Evolutionary conservation across 2,113 vertebrate species (phyloP), one percentile per base, ranked within the genome.

Genomic region (Pelusios castaneus): DNA sequence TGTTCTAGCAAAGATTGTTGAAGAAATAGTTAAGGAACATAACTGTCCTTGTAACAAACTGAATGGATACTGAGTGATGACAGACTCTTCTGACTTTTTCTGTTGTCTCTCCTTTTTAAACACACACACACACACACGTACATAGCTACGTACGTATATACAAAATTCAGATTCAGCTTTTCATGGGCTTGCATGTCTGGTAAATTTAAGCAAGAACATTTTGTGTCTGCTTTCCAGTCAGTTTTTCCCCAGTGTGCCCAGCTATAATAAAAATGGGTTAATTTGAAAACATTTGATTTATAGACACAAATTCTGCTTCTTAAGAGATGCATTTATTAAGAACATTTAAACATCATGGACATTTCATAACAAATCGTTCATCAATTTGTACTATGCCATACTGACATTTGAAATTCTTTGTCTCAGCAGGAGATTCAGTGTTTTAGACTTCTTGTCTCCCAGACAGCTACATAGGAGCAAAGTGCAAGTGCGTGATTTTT

Each of bases 291-390:
- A 63, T 90, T 55, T 89, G 43, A 88, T 91, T 95, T 95, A 92
- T 79, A 89, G 54, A 38, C 4, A 41, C 51, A 78, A 91, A 22
- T 19, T 51, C 12, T 77, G 82, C 78, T 93, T 13, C 41, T 63
- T 77, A 11, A 92, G 49, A 41, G 2, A 13, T 83, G 19, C 2
- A 63, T 67, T 91, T 89, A 77, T 94, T 88, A 89, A 58, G 49
- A 79, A 73, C 45, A 60, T 91, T 95, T 83, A 89, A 70, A 10
- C 22, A 80, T 91, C 38, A 38, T 51, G 17, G 8, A 1, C 84
- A 81, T 85, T 95, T 95, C 77, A 95, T 93, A 82, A 63, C 85
- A 94, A 75, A 88, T n/a, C 85, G 9, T 86, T 93, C 67, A 87
- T 90, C 80, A 84, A 22, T 3, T 92, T 85, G 76, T 89, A 56